Conservation (phyloP, 64 coral and sea anemone genomes). For the Montipora efflorescens region DNA sequence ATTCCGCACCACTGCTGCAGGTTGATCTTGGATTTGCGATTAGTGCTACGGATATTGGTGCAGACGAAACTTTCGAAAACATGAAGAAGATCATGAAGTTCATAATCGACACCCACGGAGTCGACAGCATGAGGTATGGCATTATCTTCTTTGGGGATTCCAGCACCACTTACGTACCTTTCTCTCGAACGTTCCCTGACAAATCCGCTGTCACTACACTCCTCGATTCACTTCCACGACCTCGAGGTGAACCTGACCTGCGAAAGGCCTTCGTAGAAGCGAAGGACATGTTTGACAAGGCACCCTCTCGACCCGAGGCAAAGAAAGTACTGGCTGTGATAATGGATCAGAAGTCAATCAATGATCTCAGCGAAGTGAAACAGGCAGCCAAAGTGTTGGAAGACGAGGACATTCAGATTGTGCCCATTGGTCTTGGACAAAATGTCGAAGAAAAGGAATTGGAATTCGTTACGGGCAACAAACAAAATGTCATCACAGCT, state of each 20-base stretch:
- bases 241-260: conserved; percentile 22
- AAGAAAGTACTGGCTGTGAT: conserved; percentile 62
- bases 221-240: background rate
- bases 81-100: conserved; percentile 58
- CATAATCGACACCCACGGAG: conserved; percentile 31
- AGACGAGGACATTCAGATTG: conserved; percentile 46
- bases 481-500: conserved; percentile 56
- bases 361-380: conserved; percentile 1
- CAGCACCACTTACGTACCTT: conserved; percentile 16
- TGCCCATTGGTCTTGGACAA: conserved; percentile 69
- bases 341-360: conserved; percentile 41
- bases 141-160: conserved; percentile 39
- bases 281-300: conserved; percentile 43
- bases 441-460: conserved; percentile 61
- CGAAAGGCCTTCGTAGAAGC: conserved; percentile 36
- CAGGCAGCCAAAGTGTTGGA: conserved; percentile 33
- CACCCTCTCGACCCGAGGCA: conserved; percentile 22
- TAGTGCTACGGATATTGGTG: conserved; percentile 12
- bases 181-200: conserved; percentile 55
- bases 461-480: conserved; percentile 36
- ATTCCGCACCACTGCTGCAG: conserved; percentile 26
- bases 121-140: conserved; percentile 61
- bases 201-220: background rate
- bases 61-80: conserved; percentile 30
- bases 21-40: conserved; percentile 70